Evolutionary conservation across 2,113 vertebrate species (phyloP).

Genomic region (Corythoichthys intestinalis): DNA sequence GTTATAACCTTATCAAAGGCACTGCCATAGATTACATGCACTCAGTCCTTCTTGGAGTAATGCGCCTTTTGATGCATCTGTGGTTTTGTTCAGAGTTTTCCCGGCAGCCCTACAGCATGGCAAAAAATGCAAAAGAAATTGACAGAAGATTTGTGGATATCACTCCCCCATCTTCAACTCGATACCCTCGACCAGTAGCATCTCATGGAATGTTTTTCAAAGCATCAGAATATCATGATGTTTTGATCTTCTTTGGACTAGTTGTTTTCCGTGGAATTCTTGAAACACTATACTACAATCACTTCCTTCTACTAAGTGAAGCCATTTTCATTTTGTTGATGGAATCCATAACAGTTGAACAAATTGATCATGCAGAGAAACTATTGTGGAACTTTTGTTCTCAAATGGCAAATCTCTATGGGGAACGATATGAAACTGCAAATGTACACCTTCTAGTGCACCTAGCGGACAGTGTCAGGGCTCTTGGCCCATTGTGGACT

Average conservation of each 20-base stretch:
- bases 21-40: no score
- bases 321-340: no score
- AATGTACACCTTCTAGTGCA: background rate
- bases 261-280: background rate
- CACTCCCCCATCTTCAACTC: background rate
- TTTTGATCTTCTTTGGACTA: slow-evolving; percentile 24
- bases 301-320: no score
- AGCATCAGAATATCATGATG: slow-evolving; percentile 6
- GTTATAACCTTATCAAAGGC: no score
- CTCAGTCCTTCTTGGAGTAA: no score
- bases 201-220: slow-evolving; percentile 13
- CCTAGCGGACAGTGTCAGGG: background rate
- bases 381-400: slow-evolving; percentile 13
- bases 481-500: no score
- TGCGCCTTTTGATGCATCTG: no score
- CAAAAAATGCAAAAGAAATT: no score
- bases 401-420: slow-evolving; percentile 11
- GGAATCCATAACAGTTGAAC: background rate
- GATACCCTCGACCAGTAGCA: slow-evolving; percentile 5
- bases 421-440: slow-evolving; percentile 5
- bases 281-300: no score
- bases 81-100: no score
- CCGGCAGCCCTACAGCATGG: no score
- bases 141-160: no score
- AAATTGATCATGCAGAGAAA: slow-evolving; percentile 15